These are phyloP conservation scores for Sarcoramphus papa DNA, from an alignment of 2,797 vertebrate species.

Conservation along the genomic window DNA sequence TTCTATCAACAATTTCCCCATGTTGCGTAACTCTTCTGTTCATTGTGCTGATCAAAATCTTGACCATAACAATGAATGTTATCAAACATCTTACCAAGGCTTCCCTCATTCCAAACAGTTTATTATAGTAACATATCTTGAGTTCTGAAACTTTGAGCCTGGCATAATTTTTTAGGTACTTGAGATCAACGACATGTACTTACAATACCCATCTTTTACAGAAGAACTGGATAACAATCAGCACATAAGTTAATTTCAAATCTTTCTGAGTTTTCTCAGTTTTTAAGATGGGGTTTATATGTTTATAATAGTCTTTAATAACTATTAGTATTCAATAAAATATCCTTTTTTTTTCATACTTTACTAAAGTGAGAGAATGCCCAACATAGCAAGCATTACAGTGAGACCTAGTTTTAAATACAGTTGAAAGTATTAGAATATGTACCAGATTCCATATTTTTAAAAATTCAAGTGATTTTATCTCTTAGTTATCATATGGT, in stretches of 20 bases:
- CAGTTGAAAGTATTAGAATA: background rate
- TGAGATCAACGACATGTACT: background rate
- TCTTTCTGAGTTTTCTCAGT: background rate
- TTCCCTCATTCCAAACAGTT: background rate
- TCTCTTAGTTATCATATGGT: background rate
- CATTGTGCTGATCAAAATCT: background rate
- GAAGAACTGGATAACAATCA: background rate
- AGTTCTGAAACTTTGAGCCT: background rate
- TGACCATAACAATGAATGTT: background rate
- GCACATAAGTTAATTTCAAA: background rate
- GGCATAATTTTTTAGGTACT: background rate
- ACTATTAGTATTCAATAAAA: background rate
- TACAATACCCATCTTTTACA: background rate
- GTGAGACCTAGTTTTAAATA: background rate
- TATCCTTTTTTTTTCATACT: rapidly evolving
- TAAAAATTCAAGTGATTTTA: background rate
- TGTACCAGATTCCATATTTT: background rate
- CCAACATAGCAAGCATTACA: background rate
- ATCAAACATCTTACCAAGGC: background rate
- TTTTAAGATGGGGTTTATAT: background rate
- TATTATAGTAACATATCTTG: background rate
- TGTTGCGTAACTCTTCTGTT: background rate
- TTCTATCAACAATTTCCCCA: background rate
- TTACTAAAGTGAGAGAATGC: background rate
- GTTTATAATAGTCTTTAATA: background rate